Conservation (phyloP, 2,113 vertebrate genomes). For the Xenopus borealis region DNA sequence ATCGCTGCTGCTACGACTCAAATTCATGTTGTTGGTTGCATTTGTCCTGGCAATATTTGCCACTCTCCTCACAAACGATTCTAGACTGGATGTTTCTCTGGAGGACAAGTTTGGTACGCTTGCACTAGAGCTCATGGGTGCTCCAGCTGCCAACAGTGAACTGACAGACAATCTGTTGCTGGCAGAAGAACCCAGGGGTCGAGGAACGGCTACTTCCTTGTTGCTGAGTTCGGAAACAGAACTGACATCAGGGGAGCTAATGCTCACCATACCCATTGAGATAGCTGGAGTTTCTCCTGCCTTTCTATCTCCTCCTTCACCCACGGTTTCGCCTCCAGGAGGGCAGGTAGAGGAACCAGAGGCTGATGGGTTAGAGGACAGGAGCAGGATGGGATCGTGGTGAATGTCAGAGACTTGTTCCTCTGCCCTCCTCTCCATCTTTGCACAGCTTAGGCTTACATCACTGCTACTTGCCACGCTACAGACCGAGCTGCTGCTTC, state of each 20-base stretch:
- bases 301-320: conserved; percentile 70
- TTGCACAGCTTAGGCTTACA: conserved; percentile 91
- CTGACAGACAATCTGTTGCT: conserved; percentile 95
- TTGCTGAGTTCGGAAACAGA: conserved; percentile 93
- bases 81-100: conserved; percentile 93
- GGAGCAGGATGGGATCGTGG: conserved; percentile 85
- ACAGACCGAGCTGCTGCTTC: conserved; percentile 99
- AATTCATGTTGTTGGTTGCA: conserved; percentile 99
- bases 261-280: conserved; percentile 96
- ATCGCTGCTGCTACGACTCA: conserved; percentile 98
- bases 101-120: conserved; percentile 96
- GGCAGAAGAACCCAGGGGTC: conserved; percentile 87
- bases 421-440: conserved; percentile 81
- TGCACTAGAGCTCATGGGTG: conserved; percentile 98
- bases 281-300: conserved; percentile 82
- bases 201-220: conserved; percentile 87
- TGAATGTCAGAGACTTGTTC: conserved; percentile 76
- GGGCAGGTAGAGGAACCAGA: conserved; percentile 84
- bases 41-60: conserved; percentile 98
- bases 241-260: conserved; percentile 97
- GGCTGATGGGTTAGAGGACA: conserved; percentile 80
- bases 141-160: conserved; percentile 91
- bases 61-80: conserved; percentile 93
- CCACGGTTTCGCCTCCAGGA: conserved; percentile 80
- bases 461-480: conserved; percentile 97